Evolutionary conservation across 2,113 vertebrate genomes (phyloP), one percentile per base, ranked within the genome.

Genomic region (Scomber colias): DNA sequence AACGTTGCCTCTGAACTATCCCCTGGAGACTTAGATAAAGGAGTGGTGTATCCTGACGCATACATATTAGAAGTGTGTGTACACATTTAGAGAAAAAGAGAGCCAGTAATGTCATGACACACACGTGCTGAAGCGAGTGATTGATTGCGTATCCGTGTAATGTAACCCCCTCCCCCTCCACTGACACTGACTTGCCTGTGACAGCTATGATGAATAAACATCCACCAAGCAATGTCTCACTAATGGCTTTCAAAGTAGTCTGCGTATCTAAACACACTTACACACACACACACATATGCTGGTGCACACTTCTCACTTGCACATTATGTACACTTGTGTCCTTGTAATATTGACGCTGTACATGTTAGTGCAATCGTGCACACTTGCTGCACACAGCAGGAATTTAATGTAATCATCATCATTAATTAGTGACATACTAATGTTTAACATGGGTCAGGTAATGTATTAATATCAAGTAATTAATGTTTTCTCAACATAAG

Each of bases 161-260:
- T 80, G 82, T 84, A 81, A 71, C 75, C 77, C 71, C 13, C 78
- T 46, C 77, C 77, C 76, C 3, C 13, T 72, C 48, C 75, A 87
- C 89, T 64, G 16, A 65, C 75, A 62, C 79, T 89, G 87, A 87
- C 79, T 83, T 57, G 53, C 74, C 79, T 71, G 64, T 82, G 89
- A 88, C 86, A 84, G 77, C 71, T 45, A 31, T 87, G 86, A 93
- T 87, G 27, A 89, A 91, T 93, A 83, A 83, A 86, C 85, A 79
- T 83, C 71, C 60, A 85, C 46, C 0, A 15, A 76, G 71, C 83
- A 78, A 57, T 74, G 87, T 82, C 84, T 77, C 51, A 75, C 73
- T 91, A 87, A 91, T 82, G 76, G 71, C 55, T 89, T 71, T 82
- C 30, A 19, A 14, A 84, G 80, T 73, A 55, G 68, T 59, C 15